Conservation (phyloP, 2,888 invertebrate genomes). For the Furcula furcula region DNA sequence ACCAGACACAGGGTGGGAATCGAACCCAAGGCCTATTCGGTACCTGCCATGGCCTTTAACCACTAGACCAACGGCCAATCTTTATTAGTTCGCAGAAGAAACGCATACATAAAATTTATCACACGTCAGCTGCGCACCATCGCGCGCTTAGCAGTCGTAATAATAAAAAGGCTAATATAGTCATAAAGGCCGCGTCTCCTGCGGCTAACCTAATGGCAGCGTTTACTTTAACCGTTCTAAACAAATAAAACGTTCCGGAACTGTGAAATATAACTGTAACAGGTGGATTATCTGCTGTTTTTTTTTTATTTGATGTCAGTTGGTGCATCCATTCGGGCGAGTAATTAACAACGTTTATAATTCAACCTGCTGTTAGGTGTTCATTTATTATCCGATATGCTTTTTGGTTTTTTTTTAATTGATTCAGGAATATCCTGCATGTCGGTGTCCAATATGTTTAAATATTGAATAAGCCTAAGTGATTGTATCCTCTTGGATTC, state of each 20-base stretch:
- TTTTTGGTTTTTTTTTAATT: slow-evolving; percentile 15
- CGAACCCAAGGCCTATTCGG: too few species aligned
- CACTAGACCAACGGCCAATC: too few species aligned
- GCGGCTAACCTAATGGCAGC: slow-evolving; percentile 74
- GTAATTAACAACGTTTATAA: slow-evolving; percentile 67
- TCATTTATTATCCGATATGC: slow-evolving; percentile 32
- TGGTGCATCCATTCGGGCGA: slow-evolving; percentile 44
- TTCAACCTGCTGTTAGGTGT: slow-evolving; percentile 64
- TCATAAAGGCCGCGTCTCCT: slow-evolving; percentile 67
- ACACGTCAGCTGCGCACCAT: slow-evolving; percentile 52
- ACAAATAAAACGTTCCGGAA: slow-evolving; percentile 64
- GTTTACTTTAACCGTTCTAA: slow-evolving; percentile 59
- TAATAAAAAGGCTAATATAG: slow-evolving; percentile 67
- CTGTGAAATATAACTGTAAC: slow-evolving; percentile 52
- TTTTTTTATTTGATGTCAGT: slow-evolving; percentile 42
- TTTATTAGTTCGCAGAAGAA: too few species aligned
- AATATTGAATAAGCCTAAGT: too few species aligned
- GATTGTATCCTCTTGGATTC: too few species aligned
- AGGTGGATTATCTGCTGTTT: slow-evolving; percentile 59
- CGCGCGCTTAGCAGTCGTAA: slow-evolving; percentile 48
- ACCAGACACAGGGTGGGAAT: too few species aligned
- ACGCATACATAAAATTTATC: slow-evolving; percentile 5
- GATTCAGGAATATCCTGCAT: too few species aligned
- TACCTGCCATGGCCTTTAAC: too few species aligned
- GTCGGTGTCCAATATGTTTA: too few species aligned